These are phyloP conservation scores for Eupeodes corollae DNA, from an alignment of 1,140 invertebrate species.

Conservation along the genomic window DNA sequence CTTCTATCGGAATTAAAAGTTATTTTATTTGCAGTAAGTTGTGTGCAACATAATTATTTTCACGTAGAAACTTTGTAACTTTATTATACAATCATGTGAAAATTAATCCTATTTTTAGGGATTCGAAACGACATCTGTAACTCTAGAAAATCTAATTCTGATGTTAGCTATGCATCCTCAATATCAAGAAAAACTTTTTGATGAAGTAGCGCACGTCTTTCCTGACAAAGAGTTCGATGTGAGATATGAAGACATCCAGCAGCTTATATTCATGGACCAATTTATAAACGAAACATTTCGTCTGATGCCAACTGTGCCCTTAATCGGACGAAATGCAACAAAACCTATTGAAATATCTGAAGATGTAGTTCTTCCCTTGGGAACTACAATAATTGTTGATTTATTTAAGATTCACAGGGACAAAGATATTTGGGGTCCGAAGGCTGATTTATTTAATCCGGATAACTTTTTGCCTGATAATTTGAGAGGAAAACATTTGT, in stretches of 20 bases:
- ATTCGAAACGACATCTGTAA: no score
- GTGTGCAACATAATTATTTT: no score
- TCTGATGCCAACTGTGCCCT: conserved; percentile 10
- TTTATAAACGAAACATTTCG: conserved; percentile 11
- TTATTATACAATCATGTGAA: no score
- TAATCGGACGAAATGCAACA: conserved; percentile 8
- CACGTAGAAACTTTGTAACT: no score
- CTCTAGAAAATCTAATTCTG: no score
- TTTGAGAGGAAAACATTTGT: conserved; percentile 28
- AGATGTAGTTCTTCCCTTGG: conserved; percentile 3
- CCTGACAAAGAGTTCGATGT: neutral
- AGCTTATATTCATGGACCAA: conserved; percentile 10
- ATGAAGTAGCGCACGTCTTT: conserved; percentile 6
- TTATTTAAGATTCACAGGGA: conserved; percentile 22
- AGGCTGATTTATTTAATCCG: conserved; percentile 49
- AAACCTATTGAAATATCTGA: neutral
- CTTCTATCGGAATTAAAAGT: no score
- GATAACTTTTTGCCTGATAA: conserved; percentile 43
- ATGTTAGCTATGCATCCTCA: conserved; percentile 14
- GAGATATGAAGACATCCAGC: conserved; percentile 4
- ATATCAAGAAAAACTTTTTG: conserved; percentile 9
- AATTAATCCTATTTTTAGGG: no score
- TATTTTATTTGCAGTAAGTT: no score
- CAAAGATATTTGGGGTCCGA: conserved; percentile 24
- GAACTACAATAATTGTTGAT: conserved; percentile 6